Conservation (phyloP, 2,888 invertebrate species). For the Dendrolimus houi region DNA sequence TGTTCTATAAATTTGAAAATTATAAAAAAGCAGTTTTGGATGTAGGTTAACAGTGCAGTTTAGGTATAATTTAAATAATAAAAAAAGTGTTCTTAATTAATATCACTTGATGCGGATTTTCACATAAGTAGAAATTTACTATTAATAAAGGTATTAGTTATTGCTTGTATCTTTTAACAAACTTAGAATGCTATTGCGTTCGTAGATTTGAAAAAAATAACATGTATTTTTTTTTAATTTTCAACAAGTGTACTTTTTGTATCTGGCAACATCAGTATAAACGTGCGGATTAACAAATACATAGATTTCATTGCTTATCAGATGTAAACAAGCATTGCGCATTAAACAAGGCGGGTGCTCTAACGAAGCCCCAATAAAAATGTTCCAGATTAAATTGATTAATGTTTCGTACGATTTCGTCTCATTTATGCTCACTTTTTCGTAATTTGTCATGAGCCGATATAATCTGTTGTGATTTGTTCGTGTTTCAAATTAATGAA, state of each 20-base stretch:
- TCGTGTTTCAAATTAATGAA: background rate
- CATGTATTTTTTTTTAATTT: no score
- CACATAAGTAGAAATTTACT: no score
- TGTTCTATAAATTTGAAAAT: no score
- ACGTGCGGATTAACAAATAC: background rate
- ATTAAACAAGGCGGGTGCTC: conserved; percentile 22
- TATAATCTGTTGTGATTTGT: background rate
- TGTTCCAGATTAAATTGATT: conserved; percentile 42
- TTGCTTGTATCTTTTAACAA: no score
- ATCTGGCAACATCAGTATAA: background rate
- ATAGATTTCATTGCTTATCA: conserved; percentile 22
- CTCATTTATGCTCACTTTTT: conserved; percentile 14
- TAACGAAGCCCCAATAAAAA: conserved; percentile 40
- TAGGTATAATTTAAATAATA: no score
- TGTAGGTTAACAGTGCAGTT: no score
- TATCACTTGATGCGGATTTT: no score
- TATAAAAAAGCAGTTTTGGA: no score
- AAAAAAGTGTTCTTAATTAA: no score
- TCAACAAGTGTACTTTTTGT: background rate
- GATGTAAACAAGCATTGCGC: conserved; percentile 26
- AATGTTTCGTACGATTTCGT: conserved; percentile 22
- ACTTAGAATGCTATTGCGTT: no score
- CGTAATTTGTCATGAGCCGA: conserved; percentile 15
- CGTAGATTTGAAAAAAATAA: no score
- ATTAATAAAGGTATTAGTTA: no score